Evolutionary conservation across 2,113 vertebrate species (phyloP).

Genomic region (Oophaga pumilio): DNA sequence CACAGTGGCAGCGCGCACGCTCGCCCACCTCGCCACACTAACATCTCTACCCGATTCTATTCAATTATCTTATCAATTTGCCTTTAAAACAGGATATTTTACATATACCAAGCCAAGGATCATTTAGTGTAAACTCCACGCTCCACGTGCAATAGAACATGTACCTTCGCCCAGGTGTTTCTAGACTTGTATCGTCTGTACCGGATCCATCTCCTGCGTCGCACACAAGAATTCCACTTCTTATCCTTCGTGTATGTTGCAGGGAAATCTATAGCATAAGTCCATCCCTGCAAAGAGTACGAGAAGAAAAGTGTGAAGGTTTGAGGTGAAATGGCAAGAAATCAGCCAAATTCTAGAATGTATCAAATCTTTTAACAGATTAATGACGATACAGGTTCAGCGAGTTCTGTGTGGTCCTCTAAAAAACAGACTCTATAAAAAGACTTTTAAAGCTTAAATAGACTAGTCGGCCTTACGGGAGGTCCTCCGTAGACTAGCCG

Average conservation of each 20-base stretch:
- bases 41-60: too few relatives aligned
- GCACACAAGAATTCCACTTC: conserved; percentile 96
- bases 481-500: too few relatives aligned
- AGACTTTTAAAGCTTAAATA: too few relatives aligned
- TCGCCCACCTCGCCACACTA: too few relatives aligned
- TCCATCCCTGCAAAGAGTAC: conserved; percentile 85
- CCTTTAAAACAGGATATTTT: too few relatives aligned
- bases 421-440: too few relatives aligned
- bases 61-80: too few relatives aligned
- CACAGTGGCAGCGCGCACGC: too few relatives aligned
- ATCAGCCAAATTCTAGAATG: not conserved
- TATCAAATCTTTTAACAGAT: too few relatives aligned
- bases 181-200: conserved; percentile 91
- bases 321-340: not conserved
- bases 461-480: too few relatives aligned
- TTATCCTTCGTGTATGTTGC: conserved; percentile 93
- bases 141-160: not conserved
- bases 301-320: not conserved
- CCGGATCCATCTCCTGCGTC: conserved; percentile 90
- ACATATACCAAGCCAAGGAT: not conserved
- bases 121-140: not conserved
- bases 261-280: conserved; percentile 92
- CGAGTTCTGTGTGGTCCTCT: not conserved
- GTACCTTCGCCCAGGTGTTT: conserved; percentile 89
- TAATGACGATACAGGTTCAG: too few relatives aligned